Evolutionary conservation across 64 coral and sea anemone species (phyloP).

Genomic region (Montipora foliosa): DNA sequence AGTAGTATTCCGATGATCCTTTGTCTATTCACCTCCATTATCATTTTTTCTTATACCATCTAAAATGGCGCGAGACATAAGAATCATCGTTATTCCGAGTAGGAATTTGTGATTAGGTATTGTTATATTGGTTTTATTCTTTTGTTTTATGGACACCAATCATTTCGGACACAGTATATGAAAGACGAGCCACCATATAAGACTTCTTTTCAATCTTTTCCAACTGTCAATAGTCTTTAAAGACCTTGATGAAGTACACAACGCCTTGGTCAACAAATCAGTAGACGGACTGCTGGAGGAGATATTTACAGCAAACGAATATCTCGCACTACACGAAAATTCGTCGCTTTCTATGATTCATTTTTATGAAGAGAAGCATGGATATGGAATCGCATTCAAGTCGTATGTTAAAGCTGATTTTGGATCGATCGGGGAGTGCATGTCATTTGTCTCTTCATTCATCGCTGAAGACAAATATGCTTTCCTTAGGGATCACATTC

Average conservation of each 20-base stretch:
- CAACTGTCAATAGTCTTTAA: neutral
- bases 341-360: neutral
- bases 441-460: neutral
- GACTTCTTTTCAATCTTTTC: neutral
- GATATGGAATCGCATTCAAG: slow-evolving; percentile 6
- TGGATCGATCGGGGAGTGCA: neutral
- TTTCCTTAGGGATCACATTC: neutral
- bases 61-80: no score
- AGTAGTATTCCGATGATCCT: no score
- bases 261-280: neutral
- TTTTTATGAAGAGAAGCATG: slow-evolving; percentile 11
- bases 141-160: no score
- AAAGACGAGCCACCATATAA: no score
- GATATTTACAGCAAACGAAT: slow-evolving; percentile 1
- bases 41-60: no score
- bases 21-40: no score
- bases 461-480: neutral
- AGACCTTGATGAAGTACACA: neutral
- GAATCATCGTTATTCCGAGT: no score
- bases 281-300: slow-evolving; percentile 33
- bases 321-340: neutral
- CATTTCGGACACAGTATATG: no score
- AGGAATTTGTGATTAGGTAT: no score
- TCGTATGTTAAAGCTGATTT: neutral
- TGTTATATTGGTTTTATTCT: no score